phyloP scores from a whole-genome alignment of 2,113 vertebrate genomes.

The Baryphthengus martii region DNA sequence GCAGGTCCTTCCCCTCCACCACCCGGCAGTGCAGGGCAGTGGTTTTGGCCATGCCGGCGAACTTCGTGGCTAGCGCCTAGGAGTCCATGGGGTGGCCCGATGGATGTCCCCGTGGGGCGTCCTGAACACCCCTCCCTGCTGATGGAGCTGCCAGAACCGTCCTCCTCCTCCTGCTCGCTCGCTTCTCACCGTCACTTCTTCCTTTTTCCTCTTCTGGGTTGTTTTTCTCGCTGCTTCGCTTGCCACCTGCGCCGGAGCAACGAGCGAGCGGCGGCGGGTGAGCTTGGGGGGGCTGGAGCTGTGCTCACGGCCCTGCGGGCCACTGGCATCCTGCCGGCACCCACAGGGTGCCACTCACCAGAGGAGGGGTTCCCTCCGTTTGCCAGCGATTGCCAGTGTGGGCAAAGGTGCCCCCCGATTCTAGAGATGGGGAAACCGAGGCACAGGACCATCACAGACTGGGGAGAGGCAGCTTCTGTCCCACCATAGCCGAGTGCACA shows the following conservation, averaged over 20 bases:
- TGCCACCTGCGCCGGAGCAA: not conserved
- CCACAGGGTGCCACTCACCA: not conserved
- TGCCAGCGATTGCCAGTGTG: rapidly evolving
- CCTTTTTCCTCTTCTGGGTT: not conserved
- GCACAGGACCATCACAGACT: not conserved
- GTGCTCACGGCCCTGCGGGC: not conserved
- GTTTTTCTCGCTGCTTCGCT: not conserved
- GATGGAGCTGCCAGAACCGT: not conserved
- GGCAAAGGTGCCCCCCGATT: not conserved
- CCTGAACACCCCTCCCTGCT: not conserved
- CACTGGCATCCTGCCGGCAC: not conserved
- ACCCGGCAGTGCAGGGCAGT: constrained; percentile 86
- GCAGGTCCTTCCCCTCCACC: constrained; percentile 88
- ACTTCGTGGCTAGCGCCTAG: not conserved
- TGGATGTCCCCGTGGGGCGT: not conserved
- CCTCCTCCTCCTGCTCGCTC: not conserved
- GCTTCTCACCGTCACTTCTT: not conserved
- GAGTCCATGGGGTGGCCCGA: not conserved
- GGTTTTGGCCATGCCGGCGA: constrained; percentile 76
- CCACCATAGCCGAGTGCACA: not conserved
- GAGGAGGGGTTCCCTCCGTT: not conserved
- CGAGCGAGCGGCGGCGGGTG: not conserved
- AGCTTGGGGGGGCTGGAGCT: not conserved
- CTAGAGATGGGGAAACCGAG: not conserved
- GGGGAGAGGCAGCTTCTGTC: not conserved